Percentiles rank a stretch among this genome's conserved stretches.
Evolutionary conservation across 2,888 invertebrate species (phyloP).

Genomic region (Crocallis elinguaria): DNA sequence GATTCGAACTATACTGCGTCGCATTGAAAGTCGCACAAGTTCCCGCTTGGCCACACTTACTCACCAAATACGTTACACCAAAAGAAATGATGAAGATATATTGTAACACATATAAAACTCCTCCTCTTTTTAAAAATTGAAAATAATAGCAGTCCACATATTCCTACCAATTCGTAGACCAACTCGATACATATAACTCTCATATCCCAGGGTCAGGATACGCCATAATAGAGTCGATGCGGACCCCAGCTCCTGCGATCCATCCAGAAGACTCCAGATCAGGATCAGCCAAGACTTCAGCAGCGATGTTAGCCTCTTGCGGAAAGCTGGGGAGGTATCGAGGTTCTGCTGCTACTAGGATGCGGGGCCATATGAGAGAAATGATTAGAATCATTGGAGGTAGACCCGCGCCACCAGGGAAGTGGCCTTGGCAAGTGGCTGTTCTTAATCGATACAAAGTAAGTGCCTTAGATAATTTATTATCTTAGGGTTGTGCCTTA

Average conservation of each 20-base stretch:
- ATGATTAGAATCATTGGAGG: conserved; percentile 95
- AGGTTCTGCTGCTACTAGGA: conserved; percentile 54
- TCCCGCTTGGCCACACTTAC: too few relatives aligned
- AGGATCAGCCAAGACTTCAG: conserved; percentile 30
- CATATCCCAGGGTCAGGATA: conserved; percentile 53
- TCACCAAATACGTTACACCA: too few relatives aligned
- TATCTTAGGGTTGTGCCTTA: too few relatives aligned
- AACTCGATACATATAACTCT: background rate
- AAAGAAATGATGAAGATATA: too few relatives aligned
- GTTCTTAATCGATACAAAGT: conserved; percentile 93
- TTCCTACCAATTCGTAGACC: background rate
- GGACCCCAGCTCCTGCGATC: conserved; percentile 59
- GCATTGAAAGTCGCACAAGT: too few relatives aligned
- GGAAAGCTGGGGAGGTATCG: conserved; percentile 66
- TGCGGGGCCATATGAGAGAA: conserved; percentile 72
- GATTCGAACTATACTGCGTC: too few relatives aligned
- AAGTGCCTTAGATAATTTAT: conserved; percentile 34
- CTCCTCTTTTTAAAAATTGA: background rate
- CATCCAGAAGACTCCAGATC: conserved; percentile 62
- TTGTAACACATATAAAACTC: too few relatives aligned
- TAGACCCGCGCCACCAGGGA: conserved; percentile 89
- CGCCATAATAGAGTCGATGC: conserved; percentile 66
- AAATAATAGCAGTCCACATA: background rate
- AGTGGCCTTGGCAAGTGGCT: conserved; percentile 98
- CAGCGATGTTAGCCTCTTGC: conserved; percentile 48